Conservation (phyloP, 2,888 invertebrate genomes). For the Cremastinae sp. region DNA sequence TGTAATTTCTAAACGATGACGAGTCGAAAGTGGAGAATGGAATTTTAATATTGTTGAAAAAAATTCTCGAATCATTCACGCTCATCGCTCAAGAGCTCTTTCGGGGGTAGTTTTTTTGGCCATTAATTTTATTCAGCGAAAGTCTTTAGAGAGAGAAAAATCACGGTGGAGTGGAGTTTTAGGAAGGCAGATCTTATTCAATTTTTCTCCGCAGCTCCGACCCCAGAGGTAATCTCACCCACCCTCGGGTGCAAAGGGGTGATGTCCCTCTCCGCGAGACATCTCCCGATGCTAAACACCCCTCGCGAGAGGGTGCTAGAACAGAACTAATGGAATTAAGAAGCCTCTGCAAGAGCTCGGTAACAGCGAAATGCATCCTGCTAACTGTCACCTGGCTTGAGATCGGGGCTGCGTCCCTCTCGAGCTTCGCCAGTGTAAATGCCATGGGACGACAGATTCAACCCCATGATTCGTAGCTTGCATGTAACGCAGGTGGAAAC, state of each 20-base stretch:
- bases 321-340: slow-evolving; percentile 78
- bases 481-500: slow-evolving; percentile 6
- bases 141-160: neutral
- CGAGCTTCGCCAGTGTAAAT: slow-evolving; percentile 19
- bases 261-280: slow-evolving; percentile 41
- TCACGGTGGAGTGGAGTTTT: no score
- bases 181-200: no score
- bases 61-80: neutral
- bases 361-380: slow-evolving; percentile 73
- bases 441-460: slow-evolving; percentile 37
- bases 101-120: neutral
- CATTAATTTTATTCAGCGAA: neutral
- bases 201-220: neutral
- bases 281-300: slow-evolving; percentile 14
- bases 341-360: slow-evolving; percentile 72
- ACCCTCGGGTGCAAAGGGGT: slow-evolving; percentile 38
- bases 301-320: slow-evolving; percentile 64
- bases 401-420: slow-evolving; percentile 54
- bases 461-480: slow-evolving; percentile 65
- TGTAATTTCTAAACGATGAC: slow-evolving; percentile 24
- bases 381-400: slow-evolving; percentile 73
- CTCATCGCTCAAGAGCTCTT: slow-evolving; percentile 27
- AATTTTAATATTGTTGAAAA: slow-evolving; percentile 18
- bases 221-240: neutral
- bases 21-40: slow-evolving; percentile 18